phyloP scores from a whole-genome alignment of 2,888 invertebrate species.

The Eupithecia tripunctaria region DNA sequence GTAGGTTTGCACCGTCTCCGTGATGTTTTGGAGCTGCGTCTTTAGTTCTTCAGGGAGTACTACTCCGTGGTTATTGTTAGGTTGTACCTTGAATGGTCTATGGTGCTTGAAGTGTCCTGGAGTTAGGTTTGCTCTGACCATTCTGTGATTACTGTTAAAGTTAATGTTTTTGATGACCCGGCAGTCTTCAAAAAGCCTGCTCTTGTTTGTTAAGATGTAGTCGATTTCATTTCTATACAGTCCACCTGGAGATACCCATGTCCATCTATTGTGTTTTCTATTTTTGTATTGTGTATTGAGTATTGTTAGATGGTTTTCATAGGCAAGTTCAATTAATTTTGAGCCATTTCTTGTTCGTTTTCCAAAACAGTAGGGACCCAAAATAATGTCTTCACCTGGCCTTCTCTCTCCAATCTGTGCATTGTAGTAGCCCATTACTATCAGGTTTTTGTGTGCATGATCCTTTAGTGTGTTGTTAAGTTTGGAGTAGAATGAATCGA shows the following conservation, averaged over 20 bases:
- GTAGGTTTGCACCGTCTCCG: too few relatives aligned
- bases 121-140: slow-evolving; percentile 46
- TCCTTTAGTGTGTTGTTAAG: slow-evolving; percentile 2
- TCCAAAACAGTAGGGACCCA: too few relatives aligned
- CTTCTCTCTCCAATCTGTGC: too few relatives aligned
- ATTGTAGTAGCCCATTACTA: slow-evolving; percentile 12
- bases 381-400: too few relatives aligned
- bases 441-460: slow-evolving; percentile 6
- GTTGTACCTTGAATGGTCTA: not conserved
- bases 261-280: not conserved
- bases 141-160: slow-evolving; percentile 12
- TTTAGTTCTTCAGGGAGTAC: too few relatives aligned
- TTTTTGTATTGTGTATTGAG: too few relatives aligned
- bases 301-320: not conserved
- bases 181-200: not conserved
- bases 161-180: not conserved
- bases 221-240: slow-evolving; percentile 34
- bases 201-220: not conserved
- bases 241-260: too few relatives aligned
- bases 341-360: slow-evolving; percentile 42
- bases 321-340: slow-evolving; percentile 22
- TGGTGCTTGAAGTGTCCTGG: not conserved
- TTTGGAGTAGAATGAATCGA: not conserved
- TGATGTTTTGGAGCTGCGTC: too few relatives aligned
- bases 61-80: slow-evolving; percentile 4